Evolutionary conservation across 2,797 vertebrate species (phyloP), one percentile per base, ranked within the genome.

Genomic region (Acanthopagrus latus): DNA sequence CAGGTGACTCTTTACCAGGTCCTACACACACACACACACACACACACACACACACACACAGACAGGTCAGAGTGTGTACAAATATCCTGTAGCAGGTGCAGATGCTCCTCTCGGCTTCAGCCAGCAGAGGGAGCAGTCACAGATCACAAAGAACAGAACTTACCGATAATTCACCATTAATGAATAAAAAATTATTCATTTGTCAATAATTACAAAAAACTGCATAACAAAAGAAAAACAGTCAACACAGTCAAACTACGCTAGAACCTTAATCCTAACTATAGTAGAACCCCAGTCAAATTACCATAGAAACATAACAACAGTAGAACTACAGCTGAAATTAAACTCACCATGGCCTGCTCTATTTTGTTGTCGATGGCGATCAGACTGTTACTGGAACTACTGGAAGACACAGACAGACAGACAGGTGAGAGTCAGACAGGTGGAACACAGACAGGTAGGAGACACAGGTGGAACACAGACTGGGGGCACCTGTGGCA

Each of bases 341-440:
- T 43, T 29, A 11, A 1, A 83, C 91, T 90, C 93, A 97, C 97
- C 96, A 97, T 96, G 56, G 96, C 96, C 91, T 96, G 96, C 74
- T 97, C 96, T 0, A 97, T 97, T 92, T 96, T 97, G 95, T 96
- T 96, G 91, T 97, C 96, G 4, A 97, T 96, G 88, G 96, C 94
- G 7, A 95, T 88, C 90, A 95, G 91, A 81, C 93, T 95, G 90
- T 90, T 95, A 81, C 91, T 92, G 64, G 95, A 95, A 43, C 93
- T 91, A 68, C 96, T 90, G 85, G 3, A 69, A 72, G 48, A 80
- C 18, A 63, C 16, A 72, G 51, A 60, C 9, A 63, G 38, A 38
- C 25, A 66, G 59, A 77, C 57, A 78, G 33, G 50, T 27, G 5
- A 72, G n/a, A 71, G 52, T 58, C 18, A 33, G 60, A 43, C 17